Base-by-base conservation (phyloP, 2,888 invertebrate species). In the Argyra leucocephala region DNA sequence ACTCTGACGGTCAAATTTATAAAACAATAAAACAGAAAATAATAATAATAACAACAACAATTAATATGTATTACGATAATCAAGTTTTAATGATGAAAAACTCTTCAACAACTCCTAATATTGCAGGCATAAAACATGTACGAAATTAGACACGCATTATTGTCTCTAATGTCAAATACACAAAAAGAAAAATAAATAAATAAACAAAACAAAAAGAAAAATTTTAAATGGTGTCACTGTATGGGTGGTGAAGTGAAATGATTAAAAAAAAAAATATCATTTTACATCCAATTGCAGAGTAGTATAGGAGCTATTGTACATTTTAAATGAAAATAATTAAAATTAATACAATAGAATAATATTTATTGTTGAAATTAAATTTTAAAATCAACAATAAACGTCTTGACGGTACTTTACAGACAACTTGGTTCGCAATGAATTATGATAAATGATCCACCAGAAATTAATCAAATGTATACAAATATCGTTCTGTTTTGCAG, bases 111-210 rank as follows among this genome's bases (percentile, higher is more conserved):
- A 48, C 15, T 15, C 12, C 2, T 3, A 15, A n/a, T 6, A 31
- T 31, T 5, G 18, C 15, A 48, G 12, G 18, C 6, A 48, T 48
- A 18, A 5, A 18, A 18, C 48, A 48, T 18, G 48, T 15, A 48
- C 48, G n/a, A 12, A 48, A 18, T 48, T 48, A 48, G 48, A 48
- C 48, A 48, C 48, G 48, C 48, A 48, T 48, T 48, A 48, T 48
- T 48, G 48, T n/a, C 18, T 48, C n/a, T 48, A n/a, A 48, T 48
- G 10, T 31, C 10, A 31, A 31, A 31, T 31, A 31, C 10, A 31
- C 31, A 31, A 10, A 31, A 10, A 48, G 48, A 48, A 48, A 48
- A 48, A 3, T 48, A 18, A 48, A 48, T 18, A 48, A 12, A 2
- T 48, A 48, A 48, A 48, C 2, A 48, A 6, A 31, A 31, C 9